Evolutionary conservation across 2,113 vertebrate genomes (phyloP), one percentile per base, ranked within the genome.

Genomic region (Thinocorus orbignyianus): DNA sequence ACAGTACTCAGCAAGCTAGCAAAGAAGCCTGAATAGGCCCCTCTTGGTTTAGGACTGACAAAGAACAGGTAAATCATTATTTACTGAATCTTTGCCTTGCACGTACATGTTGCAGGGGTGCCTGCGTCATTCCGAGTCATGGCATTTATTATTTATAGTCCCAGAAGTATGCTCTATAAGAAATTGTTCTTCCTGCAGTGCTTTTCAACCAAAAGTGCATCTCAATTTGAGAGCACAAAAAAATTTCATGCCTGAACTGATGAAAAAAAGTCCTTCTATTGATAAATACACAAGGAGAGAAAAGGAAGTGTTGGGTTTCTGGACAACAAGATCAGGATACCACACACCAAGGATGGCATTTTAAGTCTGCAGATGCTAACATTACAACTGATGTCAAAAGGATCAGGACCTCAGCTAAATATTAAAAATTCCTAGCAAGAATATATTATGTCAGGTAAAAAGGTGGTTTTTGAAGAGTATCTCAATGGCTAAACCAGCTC

Each of bases 131-230:
- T 90, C 57, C 13, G 2, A 94, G 51, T 79, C 77, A 93, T 37
- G 72, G 48, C 80, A 95, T 80, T 92, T 93, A 91, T 94, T 96
- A 96, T 97, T 95, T 95, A 96, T 70, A 77, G 54, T 71, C 81
- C 84, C 80, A 82, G 74, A 85, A 93, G 74, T 22, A 80, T 0
- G 6, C 37, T 90, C 73, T 65, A 31, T n/a, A 90, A 88, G 84
- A 85, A 91, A 91, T 20, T 70, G 41, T 88, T 95, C 87, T 91
- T 95, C 70, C 79, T 90, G 87, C 78, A 94, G 78, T 54, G 91
- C 93, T 93, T 95, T 96, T 94, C 66, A 96, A 91, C 70, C 41
- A 49, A 58, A 92, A 88, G 73, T 57, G 60, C 62, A 90, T 72
- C 71, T 87, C 81, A 41, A 41, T 54, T 90, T 68, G 44, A 87